These are phyloP conservation scores for Ischnura elegans DNA, from an alignment of 2,888 invertebrate species.

Conservation along the genomic window DNA sequence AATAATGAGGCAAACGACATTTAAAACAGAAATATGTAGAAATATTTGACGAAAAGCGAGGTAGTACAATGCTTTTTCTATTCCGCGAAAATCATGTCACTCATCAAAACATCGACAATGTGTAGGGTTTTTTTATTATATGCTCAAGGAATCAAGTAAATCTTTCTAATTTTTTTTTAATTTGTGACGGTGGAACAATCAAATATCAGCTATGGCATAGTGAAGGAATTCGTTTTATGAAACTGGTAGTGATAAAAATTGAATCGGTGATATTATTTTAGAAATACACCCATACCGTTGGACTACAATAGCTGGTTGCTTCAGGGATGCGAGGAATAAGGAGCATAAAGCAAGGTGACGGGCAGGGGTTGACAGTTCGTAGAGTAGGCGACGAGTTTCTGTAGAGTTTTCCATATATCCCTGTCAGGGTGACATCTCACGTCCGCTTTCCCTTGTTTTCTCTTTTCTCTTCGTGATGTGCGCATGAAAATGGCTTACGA, in stretches of 20 bases:
- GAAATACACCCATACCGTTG: neutral
- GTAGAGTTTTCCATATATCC: constrained; percentile 31
- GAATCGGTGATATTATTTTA: neutral
- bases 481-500: neutral
- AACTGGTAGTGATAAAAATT: neutral
- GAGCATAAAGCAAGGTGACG: neutral
- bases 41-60: too few relatives aligned
- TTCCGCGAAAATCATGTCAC: too few relatives aligned
- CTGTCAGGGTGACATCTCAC: neutral
- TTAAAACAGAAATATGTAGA: too few relatives aligned
- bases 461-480: neutral
- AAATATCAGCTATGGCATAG: too few relatives aligned
- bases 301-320: neutral
- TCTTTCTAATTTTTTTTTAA: too few relatives aligned
- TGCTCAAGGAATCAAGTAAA: too few relatives aligned
- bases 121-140: too few relatives aligned
- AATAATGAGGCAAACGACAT: too few relatives aligned
- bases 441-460: neutral
- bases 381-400: neutral
- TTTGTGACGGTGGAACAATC: too few relatives aligned
- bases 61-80: too few relatives aligned
- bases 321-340: neutral
- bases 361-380: constrained; percentile 17
- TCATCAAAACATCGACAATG: too few relatives aligned
- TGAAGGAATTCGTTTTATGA: too few relatives aligned